A percentile compares a stretch with the other conserved stretches of the same genome.
Evolutionary conservation across 2,113 vertebrate genomes (phyloP).

Genomic region (Rhynchopsitta pachyrhyncha): DNA sequence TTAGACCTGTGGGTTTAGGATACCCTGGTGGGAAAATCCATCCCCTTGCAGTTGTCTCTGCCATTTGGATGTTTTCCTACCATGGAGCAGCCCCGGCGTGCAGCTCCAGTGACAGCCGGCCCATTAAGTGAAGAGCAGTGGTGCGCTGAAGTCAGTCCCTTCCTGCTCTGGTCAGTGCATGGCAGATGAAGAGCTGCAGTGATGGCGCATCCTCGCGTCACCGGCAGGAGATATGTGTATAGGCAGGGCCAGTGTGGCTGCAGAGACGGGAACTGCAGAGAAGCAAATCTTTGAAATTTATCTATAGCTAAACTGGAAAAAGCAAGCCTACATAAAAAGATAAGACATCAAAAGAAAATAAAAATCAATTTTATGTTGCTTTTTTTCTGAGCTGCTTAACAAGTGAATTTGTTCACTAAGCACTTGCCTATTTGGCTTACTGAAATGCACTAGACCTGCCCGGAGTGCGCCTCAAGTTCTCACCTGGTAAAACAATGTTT

Average conservation of each 20-base stretch:
- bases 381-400: background rate
- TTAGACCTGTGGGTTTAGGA: background rate
- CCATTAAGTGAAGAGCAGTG: rapidly evolving
- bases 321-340: background rate
- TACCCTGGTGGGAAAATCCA: background rate
- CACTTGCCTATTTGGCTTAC: background rate
- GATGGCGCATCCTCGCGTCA: background rate
- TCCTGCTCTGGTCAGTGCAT: rapidly evolving
- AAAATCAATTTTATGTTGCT: background rate
- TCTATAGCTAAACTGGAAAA: background rate
- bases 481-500: background rate
- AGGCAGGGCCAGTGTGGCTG: background rate
- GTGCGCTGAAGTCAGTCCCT: rapidly evolving
- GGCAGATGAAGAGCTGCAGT: rapidly evolving
- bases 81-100: background rate
- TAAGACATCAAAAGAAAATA: background rate
- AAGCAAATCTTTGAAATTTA: background rate
- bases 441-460: background rate
- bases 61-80: background rate
- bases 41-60: background rate
- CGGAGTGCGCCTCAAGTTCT: background rate
- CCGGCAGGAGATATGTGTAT: rapidly evolving
- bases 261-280: background rate
- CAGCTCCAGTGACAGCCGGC: background rate
- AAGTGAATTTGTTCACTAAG: conserved; percentile 13